Evolutionary conservation across 2,797 vertebrate genomes (phyloP), one percentile per base, ranked within the genome.

Genomic region (Peromyscus melanophrys): DNA sequence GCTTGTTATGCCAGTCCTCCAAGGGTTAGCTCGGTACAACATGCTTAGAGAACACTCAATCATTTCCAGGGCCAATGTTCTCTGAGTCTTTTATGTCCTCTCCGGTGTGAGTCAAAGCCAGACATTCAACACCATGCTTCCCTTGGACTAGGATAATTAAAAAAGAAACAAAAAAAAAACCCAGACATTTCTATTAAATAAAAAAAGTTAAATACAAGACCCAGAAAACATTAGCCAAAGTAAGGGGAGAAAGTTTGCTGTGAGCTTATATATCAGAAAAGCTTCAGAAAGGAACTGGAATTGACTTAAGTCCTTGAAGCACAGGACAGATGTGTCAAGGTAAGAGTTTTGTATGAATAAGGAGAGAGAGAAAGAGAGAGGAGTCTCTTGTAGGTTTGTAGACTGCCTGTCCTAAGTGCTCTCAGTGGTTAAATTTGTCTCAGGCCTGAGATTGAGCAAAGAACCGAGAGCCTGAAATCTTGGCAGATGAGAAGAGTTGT

Each of bases 41-140:
- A 89, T 61, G 13, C 63, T 34, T 88, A 3, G 73, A 3, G 73
- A 27, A 85, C 27, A 88, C 69, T 92, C 63, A 21, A 59, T 59
- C 19, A 59, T 59, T 90, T 61, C 5, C 43, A 84, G 65, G 21
- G 49, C 19, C 25, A 43, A 65, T 37, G 63, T 67, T 83, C 46
- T 75, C 57, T 80, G 67, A 87, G 11, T 71, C 17, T 61, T 92
- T 89, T 81, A 37, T 25, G 6, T 83, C 12, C 52, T 85, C n/a
- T 46, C 25, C 4, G 85, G n/a, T 63, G 19, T 87, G 57, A 94
- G 87, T 90, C 37, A 96, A 95, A 65, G 55, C 1, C 76, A 87
- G 19, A 9, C 34, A 75, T 34, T 34, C 49, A 46, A 92, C 94
- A 69, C n/a, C 8, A 76, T 87, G 14, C 52, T 89, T 91, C 63